Evolutionary conservation across 2,797 vertebrate species (phyloP).

Genomic region (Sebastiscus tertius): DNA sequence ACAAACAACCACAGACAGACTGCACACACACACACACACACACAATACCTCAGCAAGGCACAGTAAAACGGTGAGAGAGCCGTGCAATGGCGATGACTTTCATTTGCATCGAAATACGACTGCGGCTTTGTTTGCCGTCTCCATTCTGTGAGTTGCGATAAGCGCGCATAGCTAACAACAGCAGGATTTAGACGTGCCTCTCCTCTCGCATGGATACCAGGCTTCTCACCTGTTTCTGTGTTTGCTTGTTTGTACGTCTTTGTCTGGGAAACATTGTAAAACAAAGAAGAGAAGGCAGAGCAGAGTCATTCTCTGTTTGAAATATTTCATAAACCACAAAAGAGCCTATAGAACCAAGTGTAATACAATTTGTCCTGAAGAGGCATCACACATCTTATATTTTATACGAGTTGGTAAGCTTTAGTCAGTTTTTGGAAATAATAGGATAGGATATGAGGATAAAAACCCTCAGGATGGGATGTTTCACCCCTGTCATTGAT

Average conservation of each 20-base stretch:
- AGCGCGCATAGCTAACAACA: slow-evolving; percentile 59
- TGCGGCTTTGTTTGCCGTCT: slow-evolving; percentile 59
- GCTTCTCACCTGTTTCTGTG: slow-evolving; percentile 49
- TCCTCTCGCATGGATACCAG: slow-evolving; percentile 21
- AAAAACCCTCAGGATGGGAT: neutral
- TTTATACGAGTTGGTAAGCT: slow-evolving; percentile 7
- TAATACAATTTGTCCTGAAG: slow-evolving; percentile 32
- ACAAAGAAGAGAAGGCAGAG: slow-evolving; percentile 28
- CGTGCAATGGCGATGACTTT: slow-evolving; percentile 50
- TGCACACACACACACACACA: neutral
- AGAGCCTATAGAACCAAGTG: neutral
- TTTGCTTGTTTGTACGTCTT: slow-evolving; percentile 47
- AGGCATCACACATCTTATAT: neutral
- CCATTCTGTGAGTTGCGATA: slow-evolving; percentile 62
- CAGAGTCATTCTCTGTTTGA: slow-evolving; percentile 6
- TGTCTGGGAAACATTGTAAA: slow-evolving; percentile 40
- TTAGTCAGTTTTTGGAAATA: neutral
- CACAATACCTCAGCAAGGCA: slow-evolving; percentile 37
- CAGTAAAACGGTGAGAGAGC: slow-evolving; percentile 20
- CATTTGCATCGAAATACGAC: slow-evolving; percentile 61
- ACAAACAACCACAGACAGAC: slow-evolving; percentile 40
- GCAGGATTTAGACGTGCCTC: slow-evolving; percentile 57
- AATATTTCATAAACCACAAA: slow-evolving; percentile 30
- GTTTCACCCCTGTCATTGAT: slow-evolving; percentile 14
- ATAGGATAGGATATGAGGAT: neutral